Evolutionary conservation across 2,888 invertebrate genomes (phyloP).

Genomic region (Leucophora obtusa): DNA sequence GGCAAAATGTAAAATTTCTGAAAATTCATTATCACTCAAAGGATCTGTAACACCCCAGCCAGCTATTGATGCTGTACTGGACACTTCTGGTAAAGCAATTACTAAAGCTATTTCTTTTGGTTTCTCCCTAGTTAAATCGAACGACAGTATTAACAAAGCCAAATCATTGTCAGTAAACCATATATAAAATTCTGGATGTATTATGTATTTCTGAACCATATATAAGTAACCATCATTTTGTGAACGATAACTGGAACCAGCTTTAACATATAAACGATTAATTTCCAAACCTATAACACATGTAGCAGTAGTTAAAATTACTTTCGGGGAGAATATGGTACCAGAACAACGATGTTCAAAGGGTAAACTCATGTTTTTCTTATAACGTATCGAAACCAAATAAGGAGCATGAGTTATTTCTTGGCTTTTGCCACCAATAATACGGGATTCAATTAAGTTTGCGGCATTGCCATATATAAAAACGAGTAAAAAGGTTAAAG

Average conservation of each 20-base stretch:
- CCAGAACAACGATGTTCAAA: slow-evolving; percentile 73
- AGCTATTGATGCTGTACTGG: slow-evolving; percentile 66
- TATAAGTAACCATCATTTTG: slow-evolving; percentile 71
- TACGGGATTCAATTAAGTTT: slow-evolving; percentile 63
- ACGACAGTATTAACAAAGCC: slow-evolving; percentile 80
- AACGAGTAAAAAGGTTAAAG: too few relatives aligned
- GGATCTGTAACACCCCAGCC: slow-evolving; percentile 72
- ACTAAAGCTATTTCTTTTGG: slow-evolving; percentile 80
- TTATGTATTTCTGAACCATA: slow-evolving; percentile 80
- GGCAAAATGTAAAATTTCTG: slow-evolving; percentile 69
- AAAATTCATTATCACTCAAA: slow-evolving; percentile 61
- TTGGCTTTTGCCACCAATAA: slow-evolving; percentile 70
- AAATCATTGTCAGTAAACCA: slow-evolving; percentile 81
- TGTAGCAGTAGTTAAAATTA: slow-evolving; percentile 71
- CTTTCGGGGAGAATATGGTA: slow-evolving; percentile 65
- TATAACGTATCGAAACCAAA: slow-evolving; percentile 72
- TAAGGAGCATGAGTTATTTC: slow-evolving; percentile 70
- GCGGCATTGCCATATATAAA: not conserved
- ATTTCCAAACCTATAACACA: slow-evolving; percentile 67
- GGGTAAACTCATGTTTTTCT: slow-evolving; percentile 33
- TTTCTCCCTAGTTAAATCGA: slow-evolving; percentile 76
- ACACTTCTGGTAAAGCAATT: slow-evolving; percentile 73
- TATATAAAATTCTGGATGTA: slow-evolving; percentile 81
- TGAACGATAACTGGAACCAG: slow-evolving; percentile 68
- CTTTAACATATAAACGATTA: slow-evolving; percentile 67